These are phyloP conservation scores for Clytia hemisphaerica DNA, from an alignment of 30 jellyfish, hydroid and myxozoan genomes.

Conservation along the genomic window DNA sequence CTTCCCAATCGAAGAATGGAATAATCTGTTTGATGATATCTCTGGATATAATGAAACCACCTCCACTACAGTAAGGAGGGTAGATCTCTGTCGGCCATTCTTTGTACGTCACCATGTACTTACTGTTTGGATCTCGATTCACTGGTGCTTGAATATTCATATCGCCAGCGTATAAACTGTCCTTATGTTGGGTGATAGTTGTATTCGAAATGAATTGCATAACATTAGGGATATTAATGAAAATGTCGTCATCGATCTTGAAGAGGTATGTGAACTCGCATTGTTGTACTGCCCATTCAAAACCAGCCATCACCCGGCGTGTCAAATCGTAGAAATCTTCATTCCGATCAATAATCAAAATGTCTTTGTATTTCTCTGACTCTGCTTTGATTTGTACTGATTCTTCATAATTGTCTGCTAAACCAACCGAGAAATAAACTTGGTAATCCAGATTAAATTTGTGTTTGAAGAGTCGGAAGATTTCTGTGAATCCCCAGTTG, in stretches of 20 bases:
- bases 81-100: background rate
- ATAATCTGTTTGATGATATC: background rate
- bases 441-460: too few relatives aligned
- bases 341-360: background rate
- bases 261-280: slow-evolving; percentile 7
- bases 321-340: slow-evolving; percentile 27
- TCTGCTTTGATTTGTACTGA: background rate
- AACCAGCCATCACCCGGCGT: slow-evolving; percentile 4
- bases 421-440: too few relatives aligned
- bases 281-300: slow-evolving; percentile 27
- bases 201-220: background rate
- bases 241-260: slow-evolving; percentile 27
- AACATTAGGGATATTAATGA: slow-evolving; percentile 14
- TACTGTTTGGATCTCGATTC: too few relatives aligned
- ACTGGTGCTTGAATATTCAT: background rate
- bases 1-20: background rate
- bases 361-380: background rate
- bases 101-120: background rate
- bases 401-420: too few relatives aligned
- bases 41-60: background rate
- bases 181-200: background rate
- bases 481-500: too few relatives aligned
- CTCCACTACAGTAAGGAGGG: slow-evolving; percentile 9
- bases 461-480: too few relatives aligned
- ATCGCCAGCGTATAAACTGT: background rate